Evolutionary conservation across 2,888 invertebrate species (phyloP).

Genomic region (Blastobasis lacticolella): DNA sequence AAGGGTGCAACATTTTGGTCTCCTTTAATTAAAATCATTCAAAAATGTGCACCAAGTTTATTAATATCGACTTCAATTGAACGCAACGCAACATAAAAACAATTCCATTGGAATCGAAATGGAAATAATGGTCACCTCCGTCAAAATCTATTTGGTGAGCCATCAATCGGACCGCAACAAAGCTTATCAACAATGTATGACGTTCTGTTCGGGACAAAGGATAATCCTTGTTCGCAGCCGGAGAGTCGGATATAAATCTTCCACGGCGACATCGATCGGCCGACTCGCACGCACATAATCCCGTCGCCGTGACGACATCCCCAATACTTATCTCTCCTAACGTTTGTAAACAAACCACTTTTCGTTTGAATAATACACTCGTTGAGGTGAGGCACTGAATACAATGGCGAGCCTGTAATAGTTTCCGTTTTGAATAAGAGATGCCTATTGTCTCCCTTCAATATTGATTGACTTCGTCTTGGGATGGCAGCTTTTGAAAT

Average conservation of each 20-base stretch:
- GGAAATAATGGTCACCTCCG: conserved; percentile 14
- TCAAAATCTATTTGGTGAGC: conserved; percentile 22
- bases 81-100: neutral
- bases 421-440: conserved; percentile 71
- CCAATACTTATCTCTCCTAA: conserved; percentile 49
- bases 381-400: conserved; percentile 59
- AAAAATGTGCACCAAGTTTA: too few species aligned
- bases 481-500: conserved; percentile 38
- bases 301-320: conserved; percentile 37
- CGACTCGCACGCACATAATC: conserved; percentile 39
- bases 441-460: conserved; percentile 64
- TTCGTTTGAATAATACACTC: conserved; percentile 66
- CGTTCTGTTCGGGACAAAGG: conserved; percentile 54
- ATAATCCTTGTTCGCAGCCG: conserved; percentile 54
- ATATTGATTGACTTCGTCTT: conserved; percentile 66
- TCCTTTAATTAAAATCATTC: too few species aligned
- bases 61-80: too few species aligned
- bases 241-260: conserved; percentile 64
- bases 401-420: conserved; percentile 67
- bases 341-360: conserved; percentile 66
- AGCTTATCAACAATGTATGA: conserved; percentile 52
- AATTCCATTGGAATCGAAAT: conserved; percentile 2
- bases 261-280: conserved; percentile 55
- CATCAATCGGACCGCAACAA: conserved; percentile 38
- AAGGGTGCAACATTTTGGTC: too few species aligned